Base-by-base conservation (phyloP, 2,797 vertebrate genomes). In the Podargus strigoides region DNA sequence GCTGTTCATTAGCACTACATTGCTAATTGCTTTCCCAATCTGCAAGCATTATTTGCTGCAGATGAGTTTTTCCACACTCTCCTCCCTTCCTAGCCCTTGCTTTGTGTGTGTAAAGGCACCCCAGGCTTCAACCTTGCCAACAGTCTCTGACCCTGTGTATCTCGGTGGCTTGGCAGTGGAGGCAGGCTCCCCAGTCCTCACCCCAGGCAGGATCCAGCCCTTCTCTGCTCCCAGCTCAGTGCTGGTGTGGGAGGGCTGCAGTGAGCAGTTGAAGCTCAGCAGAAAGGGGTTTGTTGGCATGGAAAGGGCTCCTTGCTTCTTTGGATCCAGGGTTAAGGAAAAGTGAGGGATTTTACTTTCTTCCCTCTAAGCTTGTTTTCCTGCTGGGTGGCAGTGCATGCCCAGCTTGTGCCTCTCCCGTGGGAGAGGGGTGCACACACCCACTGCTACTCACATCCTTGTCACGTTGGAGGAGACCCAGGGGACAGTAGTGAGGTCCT, bases 391-490 rank as follows among this genome's bases (percentile, higher is more conserved):
- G 34, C 41, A 17, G 46, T 3, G 2, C 2, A 1, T 17, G 32
- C 15, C 34, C 47, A 2, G 2, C 22, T 53, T 1, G 5, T 20
- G 21, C 30, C 9, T 36, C 15, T 47, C 36, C 9, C 0, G 0
- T 12, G 42, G n/a, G 10, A 49, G 39, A 18, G 7, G 53, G 59
- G 2, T 41, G n/a, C 20, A 0, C 4, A 32, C 13, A 16, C 63
- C 52, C 34, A 0, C 32, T 1, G 14, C 72, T 76, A 97, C 97
- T 98, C 96, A 98, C 97, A 98, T 90, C 87, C 91, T 93, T 11
- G 95, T 97, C 37, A 97, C 79, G 7, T 96, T 98, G 59, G 91
- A 94, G 32, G 96, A 97, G 10, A 96, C 73, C 26, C 32, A 22
- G 37, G 97, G 98, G 28, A 97, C 72, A 4, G 84, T 7, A 26